Evolutionary conservation across 1,140 invertebrate genomes (phyloP).

Genomic region (Danaus plexippus): DNA sequence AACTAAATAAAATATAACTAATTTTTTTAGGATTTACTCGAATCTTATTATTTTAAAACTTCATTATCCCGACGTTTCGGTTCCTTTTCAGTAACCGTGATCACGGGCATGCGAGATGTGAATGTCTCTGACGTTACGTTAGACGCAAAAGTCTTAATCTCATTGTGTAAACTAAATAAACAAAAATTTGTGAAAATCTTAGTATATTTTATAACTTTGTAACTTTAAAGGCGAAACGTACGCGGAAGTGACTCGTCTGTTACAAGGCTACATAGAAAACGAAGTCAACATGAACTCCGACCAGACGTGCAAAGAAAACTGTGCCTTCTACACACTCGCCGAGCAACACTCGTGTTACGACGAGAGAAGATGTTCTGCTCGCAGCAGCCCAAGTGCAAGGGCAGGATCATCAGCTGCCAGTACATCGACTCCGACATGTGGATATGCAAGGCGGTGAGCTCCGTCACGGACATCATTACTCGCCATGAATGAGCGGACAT

Average conservation of each 20-base stretch:
- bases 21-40: too few species aligned
- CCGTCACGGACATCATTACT: not conserved
- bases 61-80: too few species aligned
- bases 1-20: too few species aligned
- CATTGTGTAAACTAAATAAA: too few species aligned
- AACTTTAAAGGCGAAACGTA: slow-evolving; percentile 76
- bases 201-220: not conserved
- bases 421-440: slow-evolving; percentile 90
- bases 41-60: too few species aligned
- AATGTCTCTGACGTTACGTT: too few species aligned
- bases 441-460: slow-evolving; percentile 82
- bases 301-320: slow-evolving; percentile 85
- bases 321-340: slow-evolving; percentile 82
- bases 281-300: slow-evolving; percentile 87
- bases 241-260: slow-evolving; percentile 81
- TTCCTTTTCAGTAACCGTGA: too few species aligned
- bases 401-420: slow-evolving; percentile 82
- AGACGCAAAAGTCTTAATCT: too few species aligned
- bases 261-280: slow-evolving; percentile 91
- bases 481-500: too few species aligned
- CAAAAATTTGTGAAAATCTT: too few species aligned
- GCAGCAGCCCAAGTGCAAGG: slow-evolving; percentile 78
- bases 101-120: too few species aligned
- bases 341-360: slow-evolving; percentile 81
- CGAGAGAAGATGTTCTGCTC: slow-evolving; percentile 77